Conservation (phyloP, 2,113 vertebrate genomes). For the Apteryx mantelli region DNA sequence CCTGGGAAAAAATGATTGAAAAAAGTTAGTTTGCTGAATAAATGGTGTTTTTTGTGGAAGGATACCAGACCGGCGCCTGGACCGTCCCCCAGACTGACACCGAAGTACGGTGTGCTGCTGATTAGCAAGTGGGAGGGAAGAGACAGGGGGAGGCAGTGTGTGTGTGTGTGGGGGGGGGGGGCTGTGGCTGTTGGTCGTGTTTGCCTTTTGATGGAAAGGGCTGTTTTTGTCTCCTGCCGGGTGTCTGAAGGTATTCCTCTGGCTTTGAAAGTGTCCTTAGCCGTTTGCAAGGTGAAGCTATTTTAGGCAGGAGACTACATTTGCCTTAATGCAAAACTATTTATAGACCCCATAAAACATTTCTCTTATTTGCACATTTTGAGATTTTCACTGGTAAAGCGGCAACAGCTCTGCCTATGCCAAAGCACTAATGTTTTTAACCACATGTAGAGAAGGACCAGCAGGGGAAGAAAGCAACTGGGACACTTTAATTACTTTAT, state of each 20-base stretch:
- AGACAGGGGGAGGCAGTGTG: too few relatives aligned
- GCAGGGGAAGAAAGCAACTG: background rate
- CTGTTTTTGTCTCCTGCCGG: background rate
- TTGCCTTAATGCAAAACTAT: constrained; percentile 47
- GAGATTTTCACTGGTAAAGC: constrained; percentile 24
- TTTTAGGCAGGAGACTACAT: constrained; percentile 6
- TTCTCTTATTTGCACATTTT: background rate
- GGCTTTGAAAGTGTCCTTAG: background rate
- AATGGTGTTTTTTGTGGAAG: background rate
- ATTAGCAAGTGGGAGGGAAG: background rate
- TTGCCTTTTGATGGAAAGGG: background rate
- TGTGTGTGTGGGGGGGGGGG: background rate
- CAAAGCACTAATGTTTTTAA: background rate
- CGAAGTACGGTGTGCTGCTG: background rate
- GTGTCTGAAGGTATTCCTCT: background rate
- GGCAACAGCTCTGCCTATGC: constrained; percentile 25
- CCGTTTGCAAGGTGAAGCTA: constrained; percentile 51
- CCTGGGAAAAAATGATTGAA: background rate
- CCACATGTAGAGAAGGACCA: background rate
- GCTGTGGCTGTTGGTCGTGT: background rate
- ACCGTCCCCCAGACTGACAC: background rate
- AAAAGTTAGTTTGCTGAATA: constrained; percentile 4
- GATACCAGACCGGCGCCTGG: background rate
- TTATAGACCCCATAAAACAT: constrained; percentile 30
- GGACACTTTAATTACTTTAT: constrained; percentile 3